Base-by-base conservation (phyloP, 2,113 vertebrate genomes). In the Tachycineta bicolor region DNA sequence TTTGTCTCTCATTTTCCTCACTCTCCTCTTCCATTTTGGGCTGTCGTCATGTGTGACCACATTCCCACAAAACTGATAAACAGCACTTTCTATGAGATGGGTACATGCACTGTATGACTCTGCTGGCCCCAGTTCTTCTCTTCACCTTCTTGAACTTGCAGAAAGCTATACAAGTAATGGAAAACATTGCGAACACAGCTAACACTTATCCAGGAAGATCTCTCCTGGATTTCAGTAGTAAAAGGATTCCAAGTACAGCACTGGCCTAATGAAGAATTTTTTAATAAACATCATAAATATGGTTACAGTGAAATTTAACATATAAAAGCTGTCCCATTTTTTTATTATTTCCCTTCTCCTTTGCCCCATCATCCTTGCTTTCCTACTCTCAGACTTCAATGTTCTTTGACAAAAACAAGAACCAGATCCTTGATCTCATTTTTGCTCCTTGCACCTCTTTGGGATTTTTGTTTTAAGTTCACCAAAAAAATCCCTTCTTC, bases 391-490 rank as follows among this genome's bases (percentile, higher is more conserved):
- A 71, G 17, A 70, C 17, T 77, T 79, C 6, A 85, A 25, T 7
- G 15, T 41, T 87, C 49, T 64, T 87, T 77, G 14, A 85, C 19
- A 41, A 82, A 81, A 92, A 6, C 22, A 80, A 93, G n/a, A 75
- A 93, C 26, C 4, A 37, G 21, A 69, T 68, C 44, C 11, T 87
- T 16, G 1, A 5, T 64, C 15, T 81, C 18, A 19, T 68, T 90
- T 74, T 94, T 65, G 44, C 25, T 93, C 53, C 46, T 62, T 82
- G 39, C 19, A 76, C 11, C 12, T 39, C 19, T 80, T 47, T 24
- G 13, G 0, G 8, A 3, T 60, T 81, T 71, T 39, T 43, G 5
- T 64, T 52, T 1, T 0, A 59, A 62, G n/a, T 39, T 53, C 21
- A 81, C 44, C 23, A 44, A 83, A 83, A 88, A 88, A 91, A 43